Evolutionary conservation across 2,113 vertebrate species (phyloP).

Genomic region (Hydrochoerus hydrochaeris): DNA sequence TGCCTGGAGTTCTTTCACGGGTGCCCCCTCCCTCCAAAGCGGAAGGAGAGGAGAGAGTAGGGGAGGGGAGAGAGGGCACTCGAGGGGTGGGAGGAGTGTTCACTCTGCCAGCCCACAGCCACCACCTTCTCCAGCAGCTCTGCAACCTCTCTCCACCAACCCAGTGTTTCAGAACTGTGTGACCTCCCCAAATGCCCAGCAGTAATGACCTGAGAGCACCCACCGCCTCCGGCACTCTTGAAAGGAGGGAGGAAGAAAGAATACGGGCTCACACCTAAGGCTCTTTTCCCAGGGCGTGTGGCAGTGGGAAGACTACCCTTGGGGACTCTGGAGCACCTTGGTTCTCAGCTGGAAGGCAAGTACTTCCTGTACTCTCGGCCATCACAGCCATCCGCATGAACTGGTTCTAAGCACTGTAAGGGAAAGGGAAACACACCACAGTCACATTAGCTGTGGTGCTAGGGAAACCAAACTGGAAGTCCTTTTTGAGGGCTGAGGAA

Average conservation of each 20-base stretch:
- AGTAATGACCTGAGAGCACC: background rate
- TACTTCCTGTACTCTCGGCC: background rate
- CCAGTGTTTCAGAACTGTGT: background rate
- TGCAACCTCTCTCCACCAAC: background rate
- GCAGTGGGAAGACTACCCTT: background rate
- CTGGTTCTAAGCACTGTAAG: background rate
- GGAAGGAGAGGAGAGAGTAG: no score
- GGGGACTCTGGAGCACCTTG: background rate
- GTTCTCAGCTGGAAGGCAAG: background rate
- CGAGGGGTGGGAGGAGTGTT: no score
- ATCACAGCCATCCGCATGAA: background rate
- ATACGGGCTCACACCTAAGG: background rate
- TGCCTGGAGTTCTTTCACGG: no score
- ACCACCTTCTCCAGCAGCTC: background rate
- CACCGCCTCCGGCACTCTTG: background rate
- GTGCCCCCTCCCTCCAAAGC: background rate
- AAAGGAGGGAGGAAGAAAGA: background rate
- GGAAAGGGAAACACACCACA: background rate
- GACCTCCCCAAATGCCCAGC: background rate
- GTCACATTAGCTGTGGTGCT: background rate
- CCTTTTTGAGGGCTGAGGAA: background rate
- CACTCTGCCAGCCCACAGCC: no score
- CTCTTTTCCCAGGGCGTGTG: background rate
- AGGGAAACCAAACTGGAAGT: no score
- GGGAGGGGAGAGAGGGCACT: background rate